Base-by-base conservation (phyloP, 2,797 vertebrate species). In the Liparis tanakae region DNA sequence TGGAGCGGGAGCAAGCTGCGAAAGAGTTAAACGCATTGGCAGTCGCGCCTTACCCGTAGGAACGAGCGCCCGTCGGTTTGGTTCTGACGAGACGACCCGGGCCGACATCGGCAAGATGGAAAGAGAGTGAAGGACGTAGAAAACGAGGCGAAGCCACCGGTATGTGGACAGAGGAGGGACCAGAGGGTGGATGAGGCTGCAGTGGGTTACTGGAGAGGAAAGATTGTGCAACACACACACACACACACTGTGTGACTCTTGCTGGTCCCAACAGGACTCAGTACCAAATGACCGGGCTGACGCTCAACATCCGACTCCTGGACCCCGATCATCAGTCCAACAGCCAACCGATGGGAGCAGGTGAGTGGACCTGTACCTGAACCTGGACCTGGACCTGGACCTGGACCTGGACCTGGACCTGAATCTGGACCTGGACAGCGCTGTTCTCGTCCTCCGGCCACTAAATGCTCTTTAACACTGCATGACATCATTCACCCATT, bases 101-200 rank as follows among this genome's bases (percentile, higher is more conserved):
- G 25, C 25, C 25, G 25, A 30, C 25, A 4, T 30, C 25, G 25
- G 4, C 25, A 30, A 5, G 15, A 36, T 37, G 61, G 14, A 72
- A 54, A 72, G 51, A 74, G 8, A 80, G 58, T 6, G 55, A 66
- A 54, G 41, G 20, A 8, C 20, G 39, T 4, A 34, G 54, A 30
- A 43, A 6, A 39, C 20, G 34, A 43, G 9, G 22, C 9, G 36
- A 20, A 67, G 64, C 54, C 67, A 61, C 48, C 1, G 14, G 17
- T 70, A 10, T 18, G 41, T 14, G 10, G 14, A 10, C 18, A 61
- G 12, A 55, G 14, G 43, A 58, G 51, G 53, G 9, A 76, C 17
- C 8, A 12, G 43, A 46, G 10, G 37, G 46, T 37, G 30, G 56
- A 46, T 22, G 18, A 15, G 57, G 51, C 37, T 7, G 41, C 37